Conservation (phyloP, 2,888 invertebrate genomes). For the Metallyticus violacea region DNA sequence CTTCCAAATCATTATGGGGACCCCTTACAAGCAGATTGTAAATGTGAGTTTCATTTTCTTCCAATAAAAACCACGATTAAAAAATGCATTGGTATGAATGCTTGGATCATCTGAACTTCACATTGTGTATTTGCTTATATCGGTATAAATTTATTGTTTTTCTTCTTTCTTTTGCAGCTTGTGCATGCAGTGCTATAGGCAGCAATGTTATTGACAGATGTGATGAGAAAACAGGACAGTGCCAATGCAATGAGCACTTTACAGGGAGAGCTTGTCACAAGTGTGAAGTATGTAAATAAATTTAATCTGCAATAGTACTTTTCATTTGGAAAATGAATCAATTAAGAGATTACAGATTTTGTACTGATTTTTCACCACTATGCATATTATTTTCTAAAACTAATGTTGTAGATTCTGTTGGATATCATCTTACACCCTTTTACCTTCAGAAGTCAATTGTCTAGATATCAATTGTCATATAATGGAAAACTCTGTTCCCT, state of each 20-base stretch:
- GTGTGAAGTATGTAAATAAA: slow-evolving; percentile 52
- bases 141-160: neutral
- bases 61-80: neutral
- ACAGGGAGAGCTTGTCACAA: slow-evolving; percentile 67
- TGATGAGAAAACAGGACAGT: slow-evolving; percentile 70
- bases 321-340: neutral
- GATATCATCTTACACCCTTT: no score
- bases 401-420: no score
- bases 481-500: no score
- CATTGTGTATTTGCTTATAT: neutral
- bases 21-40: slow-evolving; percentile 61
- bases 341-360: no score
- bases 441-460: no score
- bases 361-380: no score
- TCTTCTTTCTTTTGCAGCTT: slow-evolving; percentile 48
- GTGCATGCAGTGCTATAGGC: slow-evolving; percentile 75
- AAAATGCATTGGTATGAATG: no score
- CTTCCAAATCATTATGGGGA: slow-evolving; percentile 64
- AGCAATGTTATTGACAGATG: slow-evolving; percentile 64
- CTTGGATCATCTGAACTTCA: neutral
- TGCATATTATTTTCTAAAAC: neutral
- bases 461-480: no score
- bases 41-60: slow-evolving; percentile 44
- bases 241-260: slow-evolving; percentile 70
- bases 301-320: no score